A percentile compares a stretch with the other conserved stretches of the same genome.
phyloP scores from a whole-genome alignment of 1,140 invertebrate genomes.

The Drosophila gunungcola region DNA sequence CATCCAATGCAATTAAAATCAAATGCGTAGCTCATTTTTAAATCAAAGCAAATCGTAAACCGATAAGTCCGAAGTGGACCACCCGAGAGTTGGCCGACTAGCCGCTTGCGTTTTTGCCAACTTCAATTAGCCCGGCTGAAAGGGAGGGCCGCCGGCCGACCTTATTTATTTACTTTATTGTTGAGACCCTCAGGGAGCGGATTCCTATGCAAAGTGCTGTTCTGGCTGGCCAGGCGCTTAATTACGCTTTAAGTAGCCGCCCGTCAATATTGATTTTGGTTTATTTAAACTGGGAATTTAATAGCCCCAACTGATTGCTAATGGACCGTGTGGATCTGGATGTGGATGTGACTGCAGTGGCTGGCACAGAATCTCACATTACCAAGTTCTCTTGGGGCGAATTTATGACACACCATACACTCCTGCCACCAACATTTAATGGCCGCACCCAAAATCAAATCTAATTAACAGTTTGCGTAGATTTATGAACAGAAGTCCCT shows the following conservation, averaged over 20 bases:
- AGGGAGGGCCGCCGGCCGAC: conserved; percentile 9
- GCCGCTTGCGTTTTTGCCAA: conserved; percentile 40
- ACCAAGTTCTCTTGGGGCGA: not conserved
- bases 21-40: conserved; percentile 69
- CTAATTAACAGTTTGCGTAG: conserved; percentile 49
- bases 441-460: conserved; percentile 22
- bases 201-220: conserved; percentile 67
- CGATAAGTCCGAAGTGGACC: conserved; percentile 57
- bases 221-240: conserved; percentile 48
- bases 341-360: conserved; percentile 1
- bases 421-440: conserved; percentile 21
- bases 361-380: conserved; percentile 10
- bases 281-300: conserved; percentile 59
- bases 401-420: conserved; percentile 5
- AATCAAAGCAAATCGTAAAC: conserved; percentile 79
- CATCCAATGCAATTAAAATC: conserved; percentile 81
- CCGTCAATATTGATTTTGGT: conserved; percentile 68
- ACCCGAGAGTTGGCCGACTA: conserved; percentile 26
- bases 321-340: conserved; percentile 27
- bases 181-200: conserved; percentile 21
- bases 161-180: conserved; percentile 69
- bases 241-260: conserved; percentile 76
- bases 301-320: conserved; percentile 52
- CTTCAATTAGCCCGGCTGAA: conserved; percentile 47
- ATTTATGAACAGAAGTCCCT: conserved; percentile 53